Percentiles rank a stretch among this genome's conserved stretches.
Evolutionary conservation across 2,888 invertebrate species (phyloP).

Genomic region (Drosophila siamana): DNA sequence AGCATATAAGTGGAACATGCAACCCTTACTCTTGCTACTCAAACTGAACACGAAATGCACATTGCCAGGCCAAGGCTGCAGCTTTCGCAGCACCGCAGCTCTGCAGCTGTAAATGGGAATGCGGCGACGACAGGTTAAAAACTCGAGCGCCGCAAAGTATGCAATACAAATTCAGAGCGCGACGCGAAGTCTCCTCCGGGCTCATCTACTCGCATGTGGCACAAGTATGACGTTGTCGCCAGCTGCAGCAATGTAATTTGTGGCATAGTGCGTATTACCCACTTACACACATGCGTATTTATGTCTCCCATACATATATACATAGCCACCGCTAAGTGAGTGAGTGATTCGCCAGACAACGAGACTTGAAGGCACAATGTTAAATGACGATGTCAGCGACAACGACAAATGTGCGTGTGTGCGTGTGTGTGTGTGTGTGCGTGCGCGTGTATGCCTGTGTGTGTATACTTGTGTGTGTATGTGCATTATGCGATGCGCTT

Average conservation of each 20-base stretch:
- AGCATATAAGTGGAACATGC: constrained; percentile 38
- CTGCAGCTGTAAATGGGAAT: constrained; percentile 6
- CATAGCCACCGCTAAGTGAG: constrained; percentile 66
- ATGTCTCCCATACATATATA: constrained; percentile 16
- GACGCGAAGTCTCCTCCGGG: constrained; percentile 32
- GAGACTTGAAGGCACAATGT: constrained; percentile 79
- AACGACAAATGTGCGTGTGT: constrained; percentile 20
- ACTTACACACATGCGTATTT: constrained; percentile 14
- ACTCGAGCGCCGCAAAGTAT: constrained; percentile 65
- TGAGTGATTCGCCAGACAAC: constrained; percentile 79
- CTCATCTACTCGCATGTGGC: constrained; percentile 49
- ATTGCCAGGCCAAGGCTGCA: constrained; percentile 28
- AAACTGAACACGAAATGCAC: constrained; percentile 35
- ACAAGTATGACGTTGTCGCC: constrained; percentile 54
- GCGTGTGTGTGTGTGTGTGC: constrained; percentile 6
- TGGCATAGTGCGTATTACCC: constrained; percentile 53
- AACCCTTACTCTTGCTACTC: neutral
- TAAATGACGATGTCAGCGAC: constrained; percentile 75
- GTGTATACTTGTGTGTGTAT: constrained; percentile 13
- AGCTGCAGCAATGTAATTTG: constrained; percentile 75
- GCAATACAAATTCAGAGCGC: constrained; percentile 70
- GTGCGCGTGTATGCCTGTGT: neutral
- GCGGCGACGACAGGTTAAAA: constrained; percentile 70
- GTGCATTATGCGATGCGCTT: constrained; percentile 50
- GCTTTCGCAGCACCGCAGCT: neutral